A percentile compares a stretch with the other conserved stretches of the same genome.
These are phyloP conservation scores for Anneissia japonica DNA, from an alignment of 35 echinoderm and acorn worm genomes.

Conservation along the genomic window DNA sequence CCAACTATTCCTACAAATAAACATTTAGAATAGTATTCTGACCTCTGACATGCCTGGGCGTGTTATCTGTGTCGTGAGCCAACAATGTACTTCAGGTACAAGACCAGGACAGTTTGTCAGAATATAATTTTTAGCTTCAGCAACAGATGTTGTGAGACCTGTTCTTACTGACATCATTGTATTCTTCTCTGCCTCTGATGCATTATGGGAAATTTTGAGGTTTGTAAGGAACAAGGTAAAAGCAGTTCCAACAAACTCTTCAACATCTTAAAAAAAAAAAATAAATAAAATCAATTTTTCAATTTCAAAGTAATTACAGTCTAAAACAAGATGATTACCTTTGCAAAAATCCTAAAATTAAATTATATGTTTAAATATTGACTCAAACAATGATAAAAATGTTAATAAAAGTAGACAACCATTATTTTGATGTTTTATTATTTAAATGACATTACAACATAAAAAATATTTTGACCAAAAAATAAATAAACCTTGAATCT, in stretches of 20 bases:
- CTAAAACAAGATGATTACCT: too few relatives aligned
- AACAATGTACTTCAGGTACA: not conserved
- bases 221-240: not conserved
- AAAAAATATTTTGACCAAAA: too few relatives aligned
- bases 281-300: not conserved
- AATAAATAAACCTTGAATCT: too few relatives aligned
- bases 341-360: too few relatives aligned
- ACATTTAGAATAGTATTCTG: not conserved
- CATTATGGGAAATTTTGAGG: not conserved
- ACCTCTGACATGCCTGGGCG: not conserved
- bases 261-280: not conserved
- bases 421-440: too few relatives aligned
- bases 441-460: too few relatives aligned
- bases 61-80: not conserved
- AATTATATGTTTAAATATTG: too few relatives aligned
- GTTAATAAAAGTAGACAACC: too few relatives aligned
- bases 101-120: not conserved
- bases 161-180: not conserved
- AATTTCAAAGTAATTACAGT: too few relatives aligned
- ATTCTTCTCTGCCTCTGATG: not conserved
- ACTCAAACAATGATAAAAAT: too few relatives aligned
- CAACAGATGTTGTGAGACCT: not conserved
- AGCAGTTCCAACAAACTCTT: not conserved
- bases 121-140: not conserved
- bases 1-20: too few relatives aligned